Percentiles rank a stretch among this genome's conserved stretches.
Evolutionary conservation across 2,797 vertebrate species (phyloP).

Genomic region (Borostomias antarcticus): DNA sequence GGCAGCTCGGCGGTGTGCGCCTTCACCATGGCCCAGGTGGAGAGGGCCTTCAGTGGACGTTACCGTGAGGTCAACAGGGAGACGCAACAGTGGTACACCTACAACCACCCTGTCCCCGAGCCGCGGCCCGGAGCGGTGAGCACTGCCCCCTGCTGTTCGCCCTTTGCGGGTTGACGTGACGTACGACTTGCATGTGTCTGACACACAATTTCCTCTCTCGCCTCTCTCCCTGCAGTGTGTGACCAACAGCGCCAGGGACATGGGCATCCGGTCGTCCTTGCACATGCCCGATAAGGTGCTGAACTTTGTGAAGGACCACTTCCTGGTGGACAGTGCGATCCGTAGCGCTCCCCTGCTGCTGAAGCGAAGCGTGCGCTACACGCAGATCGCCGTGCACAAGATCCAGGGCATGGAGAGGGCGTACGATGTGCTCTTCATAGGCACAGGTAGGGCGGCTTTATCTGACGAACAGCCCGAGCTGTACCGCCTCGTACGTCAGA

Average conservation of each 20-base stretch:
- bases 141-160: background rate
- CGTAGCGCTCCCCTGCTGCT: constrained; percentile 83
- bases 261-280: constrained; percentile 86
- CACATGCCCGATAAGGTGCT: constrained; percentile 94
- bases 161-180: background rate
- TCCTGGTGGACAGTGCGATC: constrained; percentile 90
- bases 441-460: constrained; percentile 75
- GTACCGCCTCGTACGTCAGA: background rate
- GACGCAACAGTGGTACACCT: constrained; percentile 93
- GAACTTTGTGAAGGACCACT: constrained; percentile 96
- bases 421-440: constrained; percentile 89
- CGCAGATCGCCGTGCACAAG: constrained; percentile 85
- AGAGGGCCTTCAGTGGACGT: constrained; percentile 82
- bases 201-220: background rate
- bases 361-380: constrained; percentile 85
- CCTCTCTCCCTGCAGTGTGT: constrained; percentile 78
- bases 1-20: constrained; percentile 88
- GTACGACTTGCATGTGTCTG: too few relatives aligned
- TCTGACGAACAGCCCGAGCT: background rate
- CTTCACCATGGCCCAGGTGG: constrained; percentile 87
- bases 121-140: constrained; percentile 88
- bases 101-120: constrained; percentile 81
- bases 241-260: constrained; percentile 80
- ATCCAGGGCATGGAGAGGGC: constrained; percentile 75
- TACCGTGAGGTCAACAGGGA: constrained; percentile 93